Evolutionary conservation across 2,888 invertebrate genomes (phyloP), one percentile per base, ranked within the genome.

Genomic region (Cylindroiulus punctatus): DNA sequence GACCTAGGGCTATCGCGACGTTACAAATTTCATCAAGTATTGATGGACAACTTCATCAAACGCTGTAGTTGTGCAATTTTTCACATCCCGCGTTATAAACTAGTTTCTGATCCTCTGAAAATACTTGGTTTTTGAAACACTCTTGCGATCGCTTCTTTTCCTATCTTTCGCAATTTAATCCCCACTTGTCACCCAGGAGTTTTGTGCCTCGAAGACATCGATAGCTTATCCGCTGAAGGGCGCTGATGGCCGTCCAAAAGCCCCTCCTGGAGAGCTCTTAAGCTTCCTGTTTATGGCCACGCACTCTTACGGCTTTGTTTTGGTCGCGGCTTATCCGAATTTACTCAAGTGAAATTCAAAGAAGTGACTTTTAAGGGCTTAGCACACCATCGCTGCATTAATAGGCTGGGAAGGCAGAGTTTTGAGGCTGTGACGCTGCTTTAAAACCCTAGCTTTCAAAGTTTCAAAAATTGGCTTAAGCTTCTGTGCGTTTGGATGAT

Each of bases 351-450:
- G 76, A 76, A 76, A 76, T 76, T 30, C 76, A 30, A 76, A 76
- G 76, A 76, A 76, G 76, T 76, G 76, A 76, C 76, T 76, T 76
- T 76, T 30, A 76, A 76, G 76, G 76, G 76, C 76, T 76, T 76
- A 76, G 26, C 76, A 30, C 65, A 26, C 3, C 76, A 5, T 14
- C 76, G 76, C 76, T 30, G 14, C 76, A 76, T 76, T 76, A 76
- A 76, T 76, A 12, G 30, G 26, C 12, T 65, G 65, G 65, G 8
- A 10, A 65, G 26, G 65, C 65, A 30, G 76, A 30, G 17, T 76
- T 26, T 30, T n/a, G 65, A 30, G 12, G 76, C 30, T 30, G 8
- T 65, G 22, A 26, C 26, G 65, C 0, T 26, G 26, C 65, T 76
- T 76, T 76, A 30, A 76, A 76, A 76, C 26, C 30, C 76, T 30